Percentiles rank a stretch among this genome's conserved stretches.
Evolutionary conservation across 1,140 invertebrate species (phyloP).

Genomic region (Drosophila athabasca): DNA sequence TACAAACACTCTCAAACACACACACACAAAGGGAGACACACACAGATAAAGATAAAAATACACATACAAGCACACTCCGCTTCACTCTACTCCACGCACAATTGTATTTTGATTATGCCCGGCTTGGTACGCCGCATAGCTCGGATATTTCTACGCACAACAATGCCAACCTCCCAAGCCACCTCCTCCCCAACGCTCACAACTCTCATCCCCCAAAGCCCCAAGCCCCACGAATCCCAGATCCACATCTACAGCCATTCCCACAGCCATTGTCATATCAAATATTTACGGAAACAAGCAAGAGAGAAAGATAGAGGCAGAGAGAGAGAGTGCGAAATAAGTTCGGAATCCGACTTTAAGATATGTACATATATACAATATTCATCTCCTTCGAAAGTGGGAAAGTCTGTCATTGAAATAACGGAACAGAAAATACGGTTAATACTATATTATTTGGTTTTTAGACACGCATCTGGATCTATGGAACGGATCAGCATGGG

Average conservation of each 20-base stretch:
- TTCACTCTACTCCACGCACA: constrained; percentile 54
- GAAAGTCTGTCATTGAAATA: no score
- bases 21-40: constrained; percentile 10
- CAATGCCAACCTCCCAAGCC: constrained; percentile 51
- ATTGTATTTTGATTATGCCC: constrained; percentile 82
- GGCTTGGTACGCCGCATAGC: constrained; percentile 80
- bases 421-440: no score
- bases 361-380: not conserved
- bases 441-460: no score
- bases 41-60: constrained; percentile 1
- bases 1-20: constrained; percentile 53
- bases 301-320: not conserved
- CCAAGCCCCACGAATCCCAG: constrained; percentile 6
- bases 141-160: constrained; percentile 79
- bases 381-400: no score
- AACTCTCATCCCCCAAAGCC: not conserved
- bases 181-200: not conserved
- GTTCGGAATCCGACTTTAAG: constrained; percentile 38
- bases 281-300: constrained; percentile 74
- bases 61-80: constrained; percentile 21
- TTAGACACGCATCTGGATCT: no score
- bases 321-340: constrained; percentile 3
- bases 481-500: no score
- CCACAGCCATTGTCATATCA: constrained; percentile 65
- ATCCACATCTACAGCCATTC: constrained; percentile 14